Evolutionary conservation across 64 coral and sea anemone genomes (phyloP), one percentile per base, ranked within the genome.

Genomic region (Cladopsammia gracilis): DNA sequence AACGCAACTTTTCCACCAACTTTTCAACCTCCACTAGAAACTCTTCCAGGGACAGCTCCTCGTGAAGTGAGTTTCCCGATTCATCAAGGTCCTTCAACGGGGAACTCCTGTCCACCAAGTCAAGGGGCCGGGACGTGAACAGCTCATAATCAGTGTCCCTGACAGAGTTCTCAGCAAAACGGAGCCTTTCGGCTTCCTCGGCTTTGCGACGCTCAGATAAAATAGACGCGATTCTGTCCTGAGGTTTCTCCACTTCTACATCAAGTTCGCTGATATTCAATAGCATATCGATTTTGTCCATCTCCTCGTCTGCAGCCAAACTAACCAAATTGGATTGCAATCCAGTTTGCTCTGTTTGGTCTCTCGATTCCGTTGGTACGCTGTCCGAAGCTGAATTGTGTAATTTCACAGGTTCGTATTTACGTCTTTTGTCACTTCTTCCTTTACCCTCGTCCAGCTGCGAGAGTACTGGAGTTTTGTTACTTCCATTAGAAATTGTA

Each of bases 1-100:
- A 76, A 25, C 88, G 92, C 46, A 97, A 67, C 66, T 94, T 97
- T 58, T 97, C 96, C 19, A 97, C 26, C 43, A 97, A 84, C 16
- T 97, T 97, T 20, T 89, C 92, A 71, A 97, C 69, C 62, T 97
- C 96, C 1, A 88, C 59, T 20, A 97, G 76, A 64, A 97, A 97
- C 7, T 76, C 92, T 20, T 97, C 82, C 22, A 97, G 50, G 23
- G 66, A 87, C 81, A 97, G 50, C 20, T 76, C 85, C 6, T 97
- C 96, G 9, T 57, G 76, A 54, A 97, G 69, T 5, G 78, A 73
- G 60, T 86, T 83, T 74, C 93, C 96, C 14, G 90, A 87, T 24
- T 94, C 96, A 14, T 97, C 92, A 52, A 97, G 51, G 53, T 91
- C 71, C 80, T 84, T 84, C 62, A 84, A 68, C 10, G 80, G 61